A percentile compares a stretch with the other conserved stretches of the same genome.
These are phyloP conservation scores for Chelon auratus DNA, from an alignment of 2,797 vertebrate species.

Conservation along the genomic window DNA sequence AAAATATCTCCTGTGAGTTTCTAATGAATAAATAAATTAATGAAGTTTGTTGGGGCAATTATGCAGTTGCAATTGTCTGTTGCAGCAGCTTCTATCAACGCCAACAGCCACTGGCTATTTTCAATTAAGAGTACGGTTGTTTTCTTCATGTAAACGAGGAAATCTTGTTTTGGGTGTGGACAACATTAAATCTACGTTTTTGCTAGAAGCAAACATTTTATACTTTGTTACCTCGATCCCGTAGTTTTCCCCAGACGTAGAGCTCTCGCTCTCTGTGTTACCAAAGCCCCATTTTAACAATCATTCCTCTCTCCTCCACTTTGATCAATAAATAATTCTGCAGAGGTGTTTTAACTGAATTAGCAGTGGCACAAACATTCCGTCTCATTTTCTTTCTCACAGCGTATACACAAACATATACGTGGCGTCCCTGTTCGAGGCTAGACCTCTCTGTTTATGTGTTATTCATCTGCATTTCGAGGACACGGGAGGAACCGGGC, in stretches of 20 bases:
- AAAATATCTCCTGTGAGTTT: background rate
- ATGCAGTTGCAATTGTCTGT: background rate
- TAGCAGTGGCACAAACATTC: conserved; percentile 45
- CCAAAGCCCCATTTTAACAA: conserved; percentile 32
- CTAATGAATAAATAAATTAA: background rate
- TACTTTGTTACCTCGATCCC: conserved; percentile 2
- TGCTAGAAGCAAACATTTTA: conserved; percentile 9
- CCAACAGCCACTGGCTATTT: conserved; percentile 1
- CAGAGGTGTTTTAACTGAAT: conserved; percentile 72
- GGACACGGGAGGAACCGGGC: conserved; percentile 16
- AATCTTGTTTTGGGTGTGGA: background rate
- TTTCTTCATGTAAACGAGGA: background rate
- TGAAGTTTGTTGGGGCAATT: background rate
- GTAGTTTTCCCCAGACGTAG: conserved; percentile 25
- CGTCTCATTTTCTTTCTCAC: conserved; percentile 27
- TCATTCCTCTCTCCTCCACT: conserved; percentile 58
- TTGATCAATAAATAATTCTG: conserved; percentile 77
- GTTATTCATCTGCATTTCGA: conserved; percentile 13
- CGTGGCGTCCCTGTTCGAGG: background rate
- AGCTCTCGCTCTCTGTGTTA: conserved; percentile 16
- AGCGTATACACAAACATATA: background rate
- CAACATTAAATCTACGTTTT: conserved; percentile 4
- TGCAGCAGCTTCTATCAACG: conserved; percentile 4
- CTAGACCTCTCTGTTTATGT: conserved; percentile 6
- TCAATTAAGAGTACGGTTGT: background rate